A percentile compares a stretch with the other conserved stretches of the same genome.
Conservation (phyloP, 2,113 vertebrate species). For the Pituophis catenifer region DNA sequence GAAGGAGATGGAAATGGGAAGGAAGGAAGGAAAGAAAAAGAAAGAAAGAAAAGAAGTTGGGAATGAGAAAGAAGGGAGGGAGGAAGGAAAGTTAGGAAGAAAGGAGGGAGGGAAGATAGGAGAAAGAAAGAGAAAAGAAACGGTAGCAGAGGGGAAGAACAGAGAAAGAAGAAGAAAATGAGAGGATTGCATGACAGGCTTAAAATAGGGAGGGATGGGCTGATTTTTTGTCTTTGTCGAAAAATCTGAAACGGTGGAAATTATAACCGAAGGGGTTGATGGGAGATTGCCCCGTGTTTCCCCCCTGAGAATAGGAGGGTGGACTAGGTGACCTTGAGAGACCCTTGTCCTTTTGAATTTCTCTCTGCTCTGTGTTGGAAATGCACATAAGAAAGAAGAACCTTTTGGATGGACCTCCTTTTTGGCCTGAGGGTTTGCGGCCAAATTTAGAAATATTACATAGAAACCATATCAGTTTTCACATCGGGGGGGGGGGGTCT, state of each 20-base stretch:
- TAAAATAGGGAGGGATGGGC: background rate
- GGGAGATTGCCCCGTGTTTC: background rate
- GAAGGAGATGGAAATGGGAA: no score
- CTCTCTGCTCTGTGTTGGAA: background rate
- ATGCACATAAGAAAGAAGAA: background rate
- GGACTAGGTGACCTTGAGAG: background rate
- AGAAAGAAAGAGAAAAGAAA: no score
- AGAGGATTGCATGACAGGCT: background rate
- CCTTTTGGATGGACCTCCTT: background rate
- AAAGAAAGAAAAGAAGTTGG: no score
- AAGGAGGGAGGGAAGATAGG: background rate
- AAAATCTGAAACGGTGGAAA: background rate
- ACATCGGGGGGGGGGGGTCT: background rate
- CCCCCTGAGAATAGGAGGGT: no score
- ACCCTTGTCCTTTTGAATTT: background rate
- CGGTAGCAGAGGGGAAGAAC: no score
- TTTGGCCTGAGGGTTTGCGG: background rate
- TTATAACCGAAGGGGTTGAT: background rate
- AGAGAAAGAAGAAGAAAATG: background rate
- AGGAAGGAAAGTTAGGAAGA: no score
- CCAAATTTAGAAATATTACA: background rate
- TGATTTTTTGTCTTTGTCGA: background rate
- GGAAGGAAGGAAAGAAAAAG: no score
- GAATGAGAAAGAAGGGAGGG: no score
- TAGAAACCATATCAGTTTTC: background rate